Percentiles rank a stretch among this genome's conserved stretches.
phyloP scores from a whole-genome alignment of 1,140 invertebrate genomes.

The Formica exsecta region DNA sequence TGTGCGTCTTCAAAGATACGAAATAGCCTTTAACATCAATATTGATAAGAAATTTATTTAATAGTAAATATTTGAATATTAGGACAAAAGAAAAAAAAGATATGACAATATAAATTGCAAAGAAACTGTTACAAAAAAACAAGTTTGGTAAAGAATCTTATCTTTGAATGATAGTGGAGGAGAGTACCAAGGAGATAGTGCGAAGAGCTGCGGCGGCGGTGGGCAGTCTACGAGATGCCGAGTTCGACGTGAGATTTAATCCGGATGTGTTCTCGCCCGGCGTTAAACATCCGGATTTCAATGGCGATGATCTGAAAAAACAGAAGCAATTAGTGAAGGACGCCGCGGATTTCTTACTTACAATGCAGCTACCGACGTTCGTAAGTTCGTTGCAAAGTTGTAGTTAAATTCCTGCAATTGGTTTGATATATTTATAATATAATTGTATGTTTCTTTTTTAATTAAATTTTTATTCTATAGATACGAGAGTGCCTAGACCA shows the following conservation, averaged over 20 bases:
- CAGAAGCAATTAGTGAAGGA: constrained; percentile 97
- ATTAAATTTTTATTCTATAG: constrained; percentile 84
- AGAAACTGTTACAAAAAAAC: not conserved
- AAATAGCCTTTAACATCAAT: too few species aligned
- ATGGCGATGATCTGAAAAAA: constrained; percentile 90
- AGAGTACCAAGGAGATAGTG: constrained; percentile 96
- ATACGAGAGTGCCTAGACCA: constrained; percentile 97
- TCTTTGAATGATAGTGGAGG: constrained; percentile 89
- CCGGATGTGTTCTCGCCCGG: constrained; percentile 98
- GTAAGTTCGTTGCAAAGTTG: constrained; percentile 87
- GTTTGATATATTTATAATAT: not conserved
- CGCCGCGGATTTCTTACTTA: constrained; percentile 97
- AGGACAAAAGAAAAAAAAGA: not conserved
- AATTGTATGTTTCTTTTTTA: constrained; percentile 14
- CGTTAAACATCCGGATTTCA: constrained; percentile 93
- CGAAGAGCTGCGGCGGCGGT: constrained; percentile 95
- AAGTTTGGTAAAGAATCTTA: not conserved
- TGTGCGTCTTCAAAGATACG: constrained; percentile 84
- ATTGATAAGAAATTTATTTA: not conserved
- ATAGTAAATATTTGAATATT: constrained; percentile 28
- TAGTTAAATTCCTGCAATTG: not conserved
- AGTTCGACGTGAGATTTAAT: constrained; percentile 99
- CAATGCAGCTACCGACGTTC: constrained; percentile 97
- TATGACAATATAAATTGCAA: not conserved
- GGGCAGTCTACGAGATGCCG: constrained; percentile 96